These are phyloP conservation scores for Panagrolaimus sp. DNA, from an alignment of 1,140 invertebrate genomes.

Conservation along the genomic window DNA sequence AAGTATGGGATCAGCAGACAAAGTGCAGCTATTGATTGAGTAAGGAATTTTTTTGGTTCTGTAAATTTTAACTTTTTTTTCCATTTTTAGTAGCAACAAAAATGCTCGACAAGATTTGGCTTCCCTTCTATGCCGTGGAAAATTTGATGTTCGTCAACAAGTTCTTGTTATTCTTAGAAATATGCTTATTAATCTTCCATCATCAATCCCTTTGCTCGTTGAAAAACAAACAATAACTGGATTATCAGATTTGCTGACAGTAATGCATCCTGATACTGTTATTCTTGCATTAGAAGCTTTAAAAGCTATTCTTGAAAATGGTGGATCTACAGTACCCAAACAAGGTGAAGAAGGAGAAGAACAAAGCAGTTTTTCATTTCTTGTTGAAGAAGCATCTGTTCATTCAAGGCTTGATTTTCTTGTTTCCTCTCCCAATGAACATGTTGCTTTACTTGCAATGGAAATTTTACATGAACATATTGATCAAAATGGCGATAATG, in stretches of 20 bases:
- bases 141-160: neutral
- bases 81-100: neutral
- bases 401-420: neutral
- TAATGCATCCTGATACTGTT: conserved; percentile 7
- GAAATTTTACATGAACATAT: conserved; percentile 6
- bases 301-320: neutral
- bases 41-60: neutral
- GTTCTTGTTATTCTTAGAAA: neutral
- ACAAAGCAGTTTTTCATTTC: neutral
- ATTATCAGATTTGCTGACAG: conserved; percentile 1
- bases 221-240: neutral
- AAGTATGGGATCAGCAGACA: neutral
- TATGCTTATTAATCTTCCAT: neutral
- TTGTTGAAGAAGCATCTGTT: neutral
- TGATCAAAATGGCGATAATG: neutral
- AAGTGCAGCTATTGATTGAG: neutral
- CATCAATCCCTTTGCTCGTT: neutral
- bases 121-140: neutral
- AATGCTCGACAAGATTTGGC: neutral
- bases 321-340: neutral
- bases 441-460: neutral
- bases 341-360: neutral
- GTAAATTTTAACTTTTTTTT: neutral
- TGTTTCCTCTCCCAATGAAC: neutral
- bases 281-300: neutral